Percentiles rank a stretch among this genome's conserved stretches.
Evolutionary conservation across 2,888 invertebrate genomes (phyloP).

Genomic region (Agelastica alni): DNA sequence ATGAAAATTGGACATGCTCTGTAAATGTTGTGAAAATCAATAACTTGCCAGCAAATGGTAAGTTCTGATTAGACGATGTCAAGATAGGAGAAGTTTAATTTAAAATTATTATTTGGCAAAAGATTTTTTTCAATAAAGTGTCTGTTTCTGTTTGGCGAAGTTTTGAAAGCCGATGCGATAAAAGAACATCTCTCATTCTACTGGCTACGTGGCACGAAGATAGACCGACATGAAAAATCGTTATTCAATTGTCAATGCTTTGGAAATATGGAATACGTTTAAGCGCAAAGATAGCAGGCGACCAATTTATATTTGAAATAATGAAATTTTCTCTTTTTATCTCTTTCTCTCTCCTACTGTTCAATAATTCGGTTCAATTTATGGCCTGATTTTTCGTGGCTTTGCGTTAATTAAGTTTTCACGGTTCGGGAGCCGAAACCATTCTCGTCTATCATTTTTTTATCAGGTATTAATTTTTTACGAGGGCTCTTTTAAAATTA

Average conservation of each 20-base stretch:
- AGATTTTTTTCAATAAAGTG: slow-evolving; percentile 42
- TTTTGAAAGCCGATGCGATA: slow-evolving; percentile 38
- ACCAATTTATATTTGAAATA: slow-evolving; percentile 31
- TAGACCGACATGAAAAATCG: slow-evolving; percentile 43
- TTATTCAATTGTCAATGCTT: slow-evolving; percentile 40
- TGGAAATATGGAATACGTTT: slow-evolving; percentile 33
- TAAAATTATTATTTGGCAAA: slow-evolving; percentile 35
- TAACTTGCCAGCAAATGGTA: slow-evolving; percentile 12
- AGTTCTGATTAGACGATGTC: slow-evolving; percentile 13
- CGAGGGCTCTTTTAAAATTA: no score
- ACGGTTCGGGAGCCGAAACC: not conserved
- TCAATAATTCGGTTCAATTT: slow-evolving; percentile 21
- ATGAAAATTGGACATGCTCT: no score
- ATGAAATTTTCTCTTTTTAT: slow-evolving; percentile 33
- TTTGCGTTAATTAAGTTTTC: slow-evolving; percentile 24
- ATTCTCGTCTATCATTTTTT: no score
- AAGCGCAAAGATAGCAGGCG: slow-evolving; percentile 31
- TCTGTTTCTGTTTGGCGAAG: slow-evolving; percentile 30
- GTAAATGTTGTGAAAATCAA: no score
- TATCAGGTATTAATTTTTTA: no score
- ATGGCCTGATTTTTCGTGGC: slow-evolving; percentile 24
- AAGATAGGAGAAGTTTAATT: slow-evolving; percentile 32
- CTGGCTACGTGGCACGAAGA: slow-evolving; percentile 18
- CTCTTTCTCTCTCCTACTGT: no score
- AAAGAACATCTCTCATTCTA: slow-evolving; percentile 38